phyloP scores from a whole-genome alignment of 2,888 invertebrate species.

The Drosophila incognita region DNA sequence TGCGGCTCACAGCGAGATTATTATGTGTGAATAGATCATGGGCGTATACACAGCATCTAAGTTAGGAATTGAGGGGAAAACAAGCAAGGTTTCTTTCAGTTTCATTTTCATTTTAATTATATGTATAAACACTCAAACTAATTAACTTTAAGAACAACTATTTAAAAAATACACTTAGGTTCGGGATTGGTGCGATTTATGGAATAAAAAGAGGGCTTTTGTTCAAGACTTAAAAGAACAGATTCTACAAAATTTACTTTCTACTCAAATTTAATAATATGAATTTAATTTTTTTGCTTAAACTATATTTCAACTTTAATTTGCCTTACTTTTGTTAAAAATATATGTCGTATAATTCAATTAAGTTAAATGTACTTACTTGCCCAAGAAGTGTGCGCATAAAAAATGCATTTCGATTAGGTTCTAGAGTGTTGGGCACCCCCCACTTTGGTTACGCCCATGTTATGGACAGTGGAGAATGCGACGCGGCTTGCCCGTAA shows the following conservation, averaged over 20 bases:
- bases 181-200: background rate
- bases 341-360: background rate
- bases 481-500: constrained; percentile 67
- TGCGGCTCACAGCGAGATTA: constrained; percentile 57
- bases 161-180: background rate
- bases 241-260: background rate
- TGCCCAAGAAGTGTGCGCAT: background rate
- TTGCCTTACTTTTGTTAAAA: background rate
- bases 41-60: background rate
- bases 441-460: background rate
- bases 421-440: background rate
- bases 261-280: background rate
- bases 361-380: background rate
- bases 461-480: constrained; percentile 31
- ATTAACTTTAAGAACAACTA: background rate
- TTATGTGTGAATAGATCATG: constrained; percentile 35
- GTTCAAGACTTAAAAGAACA: too few species aligned
- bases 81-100: too few species aligned
- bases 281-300: background rate
- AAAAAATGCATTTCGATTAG: background rate
- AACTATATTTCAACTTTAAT: background rate
- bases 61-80: too few species aligned
- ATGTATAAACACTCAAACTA: background rate
- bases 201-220: too few species aligned
- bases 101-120: background rate